Percentiles rank a stretch among this genome's conserved stretches.
phyloP scores from a whole-genome alignment of 2,888 invertebrate genomes.

The Drosophila eohydei region DNA sequence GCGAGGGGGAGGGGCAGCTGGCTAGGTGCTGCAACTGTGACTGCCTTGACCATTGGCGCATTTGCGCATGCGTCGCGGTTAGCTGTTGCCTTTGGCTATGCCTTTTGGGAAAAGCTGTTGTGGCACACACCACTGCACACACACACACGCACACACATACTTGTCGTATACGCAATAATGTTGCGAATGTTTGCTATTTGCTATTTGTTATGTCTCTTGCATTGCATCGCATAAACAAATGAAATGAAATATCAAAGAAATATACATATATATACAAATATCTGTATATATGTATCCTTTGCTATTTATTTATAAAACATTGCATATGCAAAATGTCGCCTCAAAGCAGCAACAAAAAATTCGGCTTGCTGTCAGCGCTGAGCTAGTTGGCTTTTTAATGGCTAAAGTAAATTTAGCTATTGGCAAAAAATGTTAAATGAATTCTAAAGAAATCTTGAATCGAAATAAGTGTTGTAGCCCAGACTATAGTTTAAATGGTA shows the following conservation, averaged over 20 bases:
- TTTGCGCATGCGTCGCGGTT: conserved; percentile 59
- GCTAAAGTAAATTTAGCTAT: not conserved
- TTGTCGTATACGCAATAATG: conserved; percentile 73
- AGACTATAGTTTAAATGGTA: too few relatives aligned
- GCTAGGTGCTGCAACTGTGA: conserved; percentile 31
- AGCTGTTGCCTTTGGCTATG: conserved; percentile 36
- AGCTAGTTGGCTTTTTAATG: not conserved
- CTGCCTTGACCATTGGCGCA: conserved; percentile 75
- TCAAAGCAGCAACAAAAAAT: conserved; percentile 4
- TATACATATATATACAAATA: not conserved
- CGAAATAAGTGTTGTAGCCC: too few relatives aligned
- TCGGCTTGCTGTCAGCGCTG: conserved; percentile 7
- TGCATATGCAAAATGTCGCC: conserved; percentile 52
- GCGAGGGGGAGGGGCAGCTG: not conserved
- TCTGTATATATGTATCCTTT: conserved; percentile 29
- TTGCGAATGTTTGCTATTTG: conserved; percentile 42
- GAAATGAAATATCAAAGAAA: conserved; percentile 57
- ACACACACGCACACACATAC: conserved; percentile 44
- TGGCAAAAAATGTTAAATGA: not conserved
- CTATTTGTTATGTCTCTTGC: conserved; percentile 49
- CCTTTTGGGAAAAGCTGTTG: conserved; percentile 73
- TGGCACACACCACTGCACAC: conserved; percentile 25
- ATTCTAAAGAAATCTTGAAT: not conserved
- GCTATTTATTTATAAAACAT: conserved; percentile 75
- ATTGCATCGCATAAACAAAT: conserved; percentile 62